These are phyloP conservation scores for Enhydra lutris DNA, from an alignment of 2,113 vertebrate genomes.

Conservation along the genomic window DNA sequence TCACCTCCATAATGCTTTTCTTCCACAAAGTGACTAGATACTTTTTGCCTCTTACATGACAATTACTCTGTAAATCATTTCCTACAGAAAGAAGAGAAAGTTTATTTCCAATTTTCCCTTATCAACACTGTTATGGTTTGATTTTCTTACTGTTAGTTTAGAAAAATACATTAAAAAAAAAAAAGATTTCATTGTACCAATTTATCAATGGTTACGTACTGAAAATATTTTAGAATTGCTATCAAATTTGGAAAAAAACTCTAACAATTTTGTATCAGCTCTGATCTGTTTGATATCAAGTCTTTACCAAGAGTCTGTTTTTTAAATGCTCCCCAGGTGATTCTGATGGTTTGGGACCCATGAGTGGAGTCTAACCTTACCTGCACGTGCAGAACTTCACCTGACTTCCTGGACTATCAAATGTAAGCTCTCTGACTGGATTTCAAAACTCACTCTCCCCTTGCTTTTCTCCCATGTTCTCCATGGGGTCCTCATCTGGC, in stretches of 20 bases:
- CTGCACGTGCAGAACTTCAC: accelerated
- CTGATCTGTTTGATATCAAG: not conserved
- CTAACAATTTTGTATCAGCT: not conserved
- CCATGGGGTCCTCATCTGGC: not conserved
- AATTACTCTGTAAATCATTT: not conserved
- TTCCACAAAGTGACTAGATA: not conserved
- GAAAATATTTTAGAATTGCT: not conserved
- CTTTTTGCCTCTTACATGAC: not conserved
- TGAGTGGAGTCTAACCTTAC: not conserved
- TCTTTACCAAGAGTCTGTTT: not conserved
- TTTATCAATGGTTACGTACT: not conserved
- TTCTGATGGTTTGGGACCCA: not conserved
- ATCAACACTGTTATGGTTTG: not conserved
- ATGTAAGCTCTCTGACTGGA: not conserved
- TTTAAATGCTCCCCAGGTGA: not conserved
- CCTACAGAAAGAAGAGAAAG: not conserved
- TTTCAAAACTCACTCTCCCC: not conserved
- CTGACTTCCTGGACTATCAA: not conserved
- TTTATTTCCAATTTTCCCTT: not conserved
- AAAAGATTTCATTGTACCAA: not conserved
- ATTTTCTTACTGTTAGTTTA: not conserved
- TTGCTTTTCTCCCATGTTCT: not conserved
- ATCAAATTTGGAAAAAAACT: not conserved
- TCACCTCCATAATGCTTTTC: not conserved
- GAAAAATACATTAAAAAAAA: not conserved